phyloP scores from a whole-genome alignment of 2,113 vertebrate genomes.

The Delphinus delphis region DNA sequence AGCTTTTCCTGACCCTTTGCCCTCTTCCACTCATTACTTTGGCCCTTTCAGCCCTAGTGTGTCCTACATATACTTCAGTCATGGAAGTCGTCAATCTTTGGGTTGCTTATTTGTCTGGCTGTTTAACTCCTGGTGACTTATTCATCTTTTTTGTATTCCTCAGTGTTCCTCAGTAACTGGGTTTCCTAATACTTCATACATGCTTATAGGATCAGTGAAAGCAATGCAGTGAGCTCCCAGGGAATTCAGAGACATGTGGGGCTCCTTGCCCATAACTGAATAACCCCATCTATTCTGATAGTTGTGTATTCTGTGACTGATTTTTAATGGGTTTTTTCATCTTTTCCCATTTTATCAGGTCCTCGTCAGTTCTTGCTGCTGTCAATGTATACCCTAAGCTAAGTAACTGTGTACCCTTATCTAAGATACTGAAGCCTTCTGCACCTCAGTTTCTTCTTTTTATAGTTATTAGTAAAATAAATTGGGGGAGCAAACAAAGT shows the following conservation, averaged over 20 bases:
- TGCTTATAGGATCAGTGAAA: neutral
- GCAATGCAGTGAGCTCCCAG: neutral
- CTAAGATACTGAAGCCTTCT: neutral
- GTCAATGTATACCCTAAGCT: neutral
- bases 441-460: neutral
- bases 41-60: neutral
- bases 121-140: neutral
- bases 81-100: neutral
- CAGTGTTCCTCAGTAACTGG: neutral
- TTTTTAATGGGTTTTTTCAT: neutral
- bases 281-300: neutral
- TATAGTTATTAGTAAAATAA: neutral
- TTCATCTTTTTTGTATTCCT: neutral
- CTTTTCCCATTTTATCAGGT: neutral
- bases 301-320: neutral
- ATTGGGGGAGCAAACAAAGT: neutral
- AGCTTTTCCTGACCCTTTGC: neutral
- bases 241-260: neutral
- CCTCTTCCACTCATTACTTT: neutral
- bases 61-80: neutral
- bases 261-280: neutral
- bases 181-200: neutral
- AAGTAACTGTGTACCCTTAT: neutral
- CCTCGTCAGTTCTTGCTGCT: neutral
- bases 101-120: neutral